Evolutionary conservation across 2,113 vertebrate species (phyloP), one percentile per base, ranked within the genome.

Genomic region (Tragulus kanchil): DNA sequence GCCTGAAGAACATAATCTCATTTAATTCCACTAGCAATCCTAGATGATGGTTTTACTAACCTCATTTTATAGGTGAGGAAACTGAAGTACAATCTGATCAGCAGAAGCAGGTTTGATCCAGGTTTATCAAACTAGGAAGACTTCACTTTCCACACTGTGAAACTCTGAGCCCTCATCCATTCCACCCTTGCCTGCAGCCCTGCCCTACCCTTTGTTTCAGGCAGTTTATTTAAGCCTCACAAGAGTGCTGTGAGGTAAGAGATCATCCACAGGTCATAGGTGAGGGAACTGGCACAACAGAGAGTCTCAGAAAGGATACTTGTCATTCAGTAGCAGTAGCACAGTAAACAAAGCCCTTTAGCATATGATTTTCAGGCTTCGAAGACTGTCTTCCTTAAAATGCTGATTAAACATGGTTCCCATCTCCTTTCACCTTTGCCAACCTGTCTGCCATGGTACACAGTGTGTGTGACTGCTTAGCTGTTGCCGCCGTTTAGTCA

Each of bases 391-490:
- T 58, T 71, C 48, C 15, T n/a, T 96, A 17, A 25, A 28, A 28
- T 61, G 14, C 31, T 25, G 23, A 42, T 9, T 36, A 28, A 82
- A 71, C 1, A 1, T 4, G 1, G 21, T 23, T 6, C 28, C 15
- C n/a, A 69, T 75, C 2, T 25, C 8, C 42, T 56, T 58, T 36
- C 81, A 52, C 42, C 58, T 79, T 17, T 36, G 58, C 23, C 42
- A n/a, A 42, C 1, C 10, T 77, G 23, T 61, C 25, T 52, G 15
- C 6, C 61, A 36, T 45, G 83, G 50, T 4, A 36, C 52, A 36
- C 11, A 36, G 11, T 23, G 2, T 8, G 2, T 16, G 6, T 11
- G 42, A 11, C 3, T 2, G 12, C 4, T 58, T 0, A 87, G n/a
- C 69, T 25, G 19, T 21, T 13, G 21, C 69, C 45, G 42, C 42